These are phyloP conservation scores for Xiphophorus couchianus DNA, from an alignment of 2,113 vertebrate genomes.

Conservation along the genomic window DNA sequence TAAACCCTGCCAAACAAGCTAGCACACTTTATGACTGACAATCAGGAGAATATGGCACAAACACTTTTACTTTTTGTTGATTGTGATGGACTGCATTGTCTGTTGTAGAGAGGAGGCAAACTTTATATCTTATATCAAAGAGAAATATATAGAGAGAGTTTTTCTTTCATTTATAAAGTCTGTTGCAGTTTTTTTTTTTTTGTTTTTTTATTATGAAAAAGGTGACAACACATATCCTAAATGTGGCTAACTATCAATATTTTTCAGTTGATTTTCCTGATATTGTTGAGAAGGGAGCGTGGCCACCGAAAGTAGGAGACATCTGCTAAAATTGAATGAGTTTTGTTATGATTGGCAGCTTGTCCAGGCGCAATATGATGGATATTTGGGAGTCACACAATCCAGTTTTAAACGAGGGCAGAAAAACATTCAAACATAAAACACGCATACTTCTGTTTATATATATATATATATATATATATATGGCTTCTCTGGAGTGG, in stretches of 20 bases:
- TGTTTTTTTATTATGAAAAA: constrained; percentile 5
- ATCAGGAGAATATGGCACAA: constrained; percentile 54
- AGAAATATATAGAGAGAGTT: constrained; percentile 61
- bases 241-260: constrained; percentile 50
- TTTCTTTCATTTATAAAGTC: constrained; percentile 39
- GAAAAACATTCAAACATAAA: background rate
- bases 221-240: constrained; percentile 57
- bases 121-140: constrained; percentile 61
- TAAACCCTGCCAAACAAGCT: constrained; percentile 64
- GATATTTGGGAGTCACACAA: background rate
- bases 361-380: background rate
- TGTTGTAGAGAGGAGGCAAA: constrained; percentile 26
- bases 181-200: background rate
- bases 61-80: constrained; percentile 40
- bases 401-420: background rate
- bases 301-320: background rate
- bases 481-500: background rate
- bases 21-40: constrained; percentile 58
- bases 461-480: background rate
- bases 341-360: background rate
- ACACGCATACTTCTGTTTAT: background rate
- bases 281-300: constrained; percentile 1
- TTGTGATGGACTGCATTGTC: constrained; percentile 54
- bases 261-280: constrained; percentile 1
- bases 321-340: no score